Base-by-base conservation (phyloP, 53 echinoderm and acorn worm species). In the Patiria pectinifera region DNA sequence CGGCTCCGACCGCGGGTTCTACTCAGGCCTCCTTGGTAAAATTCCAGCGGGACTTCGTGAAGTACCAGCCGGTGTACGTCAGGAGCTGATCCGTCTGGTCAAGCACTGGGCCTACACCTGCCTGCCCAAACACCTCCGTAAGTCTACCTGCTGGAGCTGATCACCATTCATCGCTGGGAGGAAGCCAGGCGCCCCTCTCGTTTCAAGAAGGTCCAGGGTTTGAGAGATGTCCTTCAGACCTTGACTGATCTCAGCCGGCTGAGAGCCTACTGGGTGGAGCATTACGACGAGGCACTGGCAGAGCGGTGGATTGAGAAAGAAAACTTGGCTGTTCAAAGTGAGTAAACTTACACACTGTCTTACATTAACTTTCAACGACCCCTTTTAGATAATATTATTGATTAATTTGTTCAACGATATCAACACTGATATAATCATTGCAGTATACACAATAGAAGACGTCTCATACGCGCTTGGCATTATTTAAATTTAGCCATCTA, bases 121-220 rank as follows among this genome's bases (percentile, higher is more conserved):
- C 19, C 82, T 75, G 7, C 82, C 71, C 21, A 48, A 2, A 23
- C 0, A 8, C 0, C 76, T 75, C 69, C 91, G 62, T 61, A 91
- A 62, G 11, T 93, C 91, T 93, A 85, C 70, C 83, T 79, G 19
- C 23, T 93, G 66, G 93, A 93, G 70, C 85, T 93, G 83, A 91
- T 91, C 77, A 93, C 93, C 85, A 91, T 93, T 15, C 49, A 91
- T 49, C 47, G 70, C 5, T 93, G 93, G 89, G 79, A 93, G 91
- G 8, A 46, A 46, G 91, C 91, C n/a, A 91, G 89, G 18, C 62
- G 69, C 8, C 89, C 93, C 26, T 3, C 59, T 18, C 45, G 62
- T 7, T 85, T 93, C 90, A 66, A 72, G 66, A 82, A 84, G 22
- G 83, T 78, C n/a, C 71, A 84, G 63, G 93, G 89, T 12, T 63